Conservation (phyloP, 2,797 vertebrate genomes). For the Notamacropus eugenii region DNA sequence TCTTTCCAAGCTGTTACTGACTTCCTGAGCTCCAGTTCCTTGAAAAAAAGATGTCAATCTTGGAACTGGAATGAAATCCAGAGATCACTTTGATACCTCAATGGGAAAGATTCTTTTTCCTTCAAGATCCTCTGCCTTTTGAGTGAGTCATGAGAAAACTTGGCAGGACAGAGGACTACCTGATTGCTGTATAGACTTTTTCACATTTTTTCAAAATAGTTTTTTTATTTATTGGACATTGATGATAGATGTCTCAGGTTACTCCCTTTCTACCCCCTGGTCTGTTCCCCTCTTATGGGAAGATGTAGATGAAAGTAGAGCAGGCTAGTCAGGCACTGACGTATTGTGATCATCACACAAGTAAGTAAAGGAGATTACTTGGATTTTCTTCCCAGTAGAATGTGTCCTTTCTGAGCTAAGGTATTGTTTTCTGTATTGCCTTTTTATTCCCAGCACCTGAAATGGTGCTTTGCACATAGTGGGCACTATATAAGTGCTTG, state of each 20-base stretch:
- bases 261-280: neutral
- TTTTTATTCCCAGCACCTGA: neutral
- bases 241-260: neutral
- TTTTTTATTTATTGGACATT: neutral
- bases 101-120: neutral
- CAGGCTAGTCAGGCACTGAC: neutral
- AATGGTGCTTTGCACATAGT: neutral
- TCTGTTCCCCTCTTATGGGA: neutral
- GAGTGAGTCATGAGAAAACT: neutral
- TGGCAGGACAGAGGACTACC: neutral
- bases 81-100: neutral
- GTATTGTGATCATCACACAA: neutral
- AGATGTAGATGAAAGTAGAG: neutral
- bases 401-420: neutral
- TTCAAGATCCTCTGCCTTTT: neutral
- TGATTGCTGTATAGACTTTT: neutral
- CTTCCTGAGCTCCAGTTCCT: neutral
- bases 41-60: neutral
- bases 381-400: neutral
- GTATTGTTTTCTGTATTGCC: neutral
- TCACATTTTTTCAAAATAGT: neutral
- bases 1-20: neutral
- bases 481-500: neutral
- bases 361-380: neutral
- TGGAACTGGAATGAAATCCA: neutral